Evolutionary conservation across 2,113 vertebrate species (phyloP).

Genomic region (Mormoops blainvillei): DNA sequence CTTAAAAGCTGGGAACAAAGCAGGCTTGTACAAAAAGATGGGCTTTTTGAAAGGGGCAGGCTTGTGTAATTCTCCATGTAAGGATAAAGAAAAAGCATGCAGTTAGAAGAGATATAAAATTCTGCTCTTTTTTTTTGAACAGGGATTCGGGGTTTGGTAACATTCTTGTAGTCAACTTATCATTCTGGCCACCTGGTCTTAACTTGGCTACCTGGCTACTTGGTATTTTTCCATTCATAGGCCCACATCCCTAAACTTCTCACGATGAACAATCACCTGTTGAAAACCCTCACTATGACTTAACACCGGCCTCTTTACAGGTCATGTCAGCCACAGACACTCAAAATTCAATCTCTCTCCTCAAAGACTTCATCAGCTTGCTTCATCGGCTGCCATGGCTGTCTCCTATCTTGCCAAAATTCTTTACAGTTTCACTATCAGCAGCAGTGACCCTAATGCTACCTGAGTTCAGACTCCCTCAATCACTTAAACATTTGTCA

Average conservation of each 20-base stretch:
- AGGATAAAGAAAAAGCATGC: background rate
- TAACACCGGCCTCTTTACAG: background rate
- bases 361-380: background rate
- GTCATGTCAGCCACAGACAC: background rate
- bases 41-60: background rate
- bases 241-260: background rate
- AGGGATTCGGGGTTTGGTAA: background rate
- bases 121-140: background rate
- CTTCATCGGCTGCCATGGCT: background rate
- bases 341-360: background rate
- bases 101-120: background rate
- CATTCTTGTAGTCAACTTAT: background rate
- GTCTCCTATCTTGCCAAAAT: background rate
- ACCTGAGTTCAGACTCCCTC: background rate
- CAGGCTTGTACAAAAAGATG: background rate
- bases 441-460: background rate
- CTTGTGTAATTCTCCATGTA: background rate
- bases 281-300: background rate
- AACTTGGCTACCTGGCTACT: background rate
- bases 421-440: background rate
- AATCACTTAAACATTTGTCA: background rate
- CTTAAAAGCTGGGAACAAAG: background rate
- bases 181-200: background rate
- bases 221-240: background rate
- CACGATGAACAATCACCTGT: background rate